Conservation (phyloP, 35 echinoderm and acorn worm species). For the Holothuria glaberrima region DNA sequence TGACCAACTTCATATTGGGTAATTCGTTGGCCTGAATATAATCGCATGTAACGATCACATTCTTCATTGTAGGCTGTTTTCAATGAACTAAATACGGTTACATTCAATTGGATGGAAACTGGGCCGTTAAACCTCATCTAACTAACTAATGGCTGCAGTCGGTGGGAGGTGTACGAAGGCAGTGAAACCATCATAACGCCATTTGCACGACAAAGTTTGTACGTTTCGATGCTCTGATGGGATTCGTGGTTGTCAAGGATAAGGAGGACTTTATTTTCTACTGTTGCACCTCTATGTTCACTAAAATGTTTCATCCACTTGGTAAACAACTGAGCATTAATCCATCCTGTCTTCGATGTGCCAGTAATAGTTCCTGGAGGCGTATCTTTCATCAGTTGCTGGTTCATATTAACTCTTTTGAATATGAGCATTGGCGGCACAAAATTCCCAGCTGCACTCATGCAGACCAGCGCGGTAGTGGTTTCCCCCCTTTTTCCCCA, state of each 20-base stretch:
- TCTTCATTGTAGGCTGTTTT: not conserved
- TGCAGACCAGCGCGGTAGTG: not conserved
- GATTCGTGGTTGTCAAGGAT: constrained; percentile 41
- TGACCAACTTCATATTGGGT: constrained; percentile 10
- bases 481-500: not conserved
- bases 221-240: not conserved
- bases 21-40: constrained; percentile 10
- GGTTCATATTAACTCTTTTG: not conserved
- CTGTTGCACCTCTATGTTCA: not conserved
- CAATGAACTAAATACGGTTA: not conserved
- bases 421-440: constrained; percentile 8
- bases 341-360: constrained; percentile 13
- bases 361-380: constrained; percentile 15
- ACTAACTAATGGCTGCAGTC: not conserved
- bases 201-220: not conserved
- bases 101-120: too few species aligned
- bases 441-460: constrained; percentile 2
- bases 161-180: not conserved
- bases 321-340: not conserved
- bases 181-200: constrained; percentile 3
- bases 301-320: not conserved
- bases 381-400: not conserved
- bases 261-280: not conserved
- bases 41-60: constrained; percentile 2
- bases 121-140: too few species aligned